A percentile compares a stretch with the other conserved stretches of the same genome.
phyloP scores from a whole-genome alignment of 2,888 invertebrate genomes.

The Stenurella melanura region DNA sequence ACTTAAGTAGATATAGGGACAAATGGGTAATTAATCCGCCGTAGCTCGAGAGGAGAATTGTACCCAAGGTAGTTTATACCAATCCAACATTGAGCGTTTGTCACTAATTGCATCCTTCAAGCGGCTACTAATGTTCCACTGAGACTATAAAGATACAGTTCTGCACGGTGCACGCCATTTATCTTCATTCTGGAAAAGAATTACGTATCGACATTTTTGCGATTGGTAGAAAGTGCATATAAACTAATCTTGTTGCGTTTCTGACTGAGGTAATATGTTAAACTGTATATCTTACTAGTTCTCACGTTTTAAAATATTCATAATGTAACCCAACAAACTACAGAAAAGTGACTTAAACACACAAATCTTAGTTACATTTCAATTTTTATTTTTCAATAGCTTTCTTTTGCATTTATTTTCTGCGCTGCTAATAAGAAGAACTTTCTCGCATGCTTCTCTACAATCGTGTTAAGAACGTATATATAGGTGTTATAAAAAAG shows the following conservation, averaged over 20 bases:
- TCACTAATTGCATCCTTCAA: neutral
- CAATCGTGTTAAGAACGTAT: no score
- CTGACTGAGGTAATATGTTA: no score
- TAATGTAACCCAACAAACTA: no score
- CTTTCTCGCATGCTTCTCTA: no score
- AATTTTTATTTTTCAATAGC: no score
- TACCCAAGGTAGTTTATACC: neutral
- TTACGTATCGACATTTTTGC: neutral
- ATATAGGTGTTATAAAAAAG: no score
- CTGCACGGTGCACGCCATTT: neutral
- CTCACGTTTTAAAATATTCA: no score
- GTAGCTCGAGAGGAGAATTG: neutral
- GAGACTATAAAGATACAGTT: neutral
- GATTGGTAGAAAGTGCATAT: neutral
- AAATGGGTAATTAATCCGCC: slow-evolving; percentile 11
- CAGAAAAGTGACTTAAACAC: no score
- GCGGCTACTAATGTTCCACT: neutral
- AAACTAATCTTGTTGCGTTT: neutral
- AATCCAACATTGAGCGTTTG: neutral
- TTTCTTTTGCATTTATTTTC: no score
- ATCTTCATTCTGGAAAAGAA: neutral
- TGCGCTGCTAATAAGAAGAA: no score
- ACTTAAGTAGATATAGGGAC: slow-evolving; percentile 25
- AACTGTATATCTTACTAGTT: no score
- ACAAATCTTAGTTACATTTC: no score